phyloP scores from a whole-genome alignment of 30 jellyfish, hydroid and myxozoan genomes.

The Hydractinia echinata region DNA sequence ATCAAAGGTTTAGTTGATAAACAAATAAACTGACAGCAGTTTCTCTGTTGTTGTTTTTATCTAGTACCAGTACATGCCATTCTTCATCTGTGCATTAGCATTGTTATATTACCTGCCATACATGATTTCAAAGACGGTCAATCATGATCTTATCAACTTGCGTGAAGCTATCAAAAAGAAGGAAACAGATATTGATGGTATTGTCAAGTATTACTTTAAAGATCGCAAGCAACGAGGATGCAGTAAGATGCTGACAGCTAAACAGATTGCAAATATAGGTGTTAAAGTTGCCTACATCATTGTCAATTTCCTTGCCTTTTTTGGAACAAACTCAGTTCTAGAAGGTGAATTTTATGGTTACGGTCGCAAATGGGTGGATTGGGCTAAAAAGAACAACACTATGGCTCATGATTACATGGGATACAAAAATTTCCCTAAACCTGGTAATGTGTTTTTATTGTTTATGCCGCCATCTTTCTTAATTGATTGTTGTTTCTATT shows the following conservation, averaged over 20 bases:
- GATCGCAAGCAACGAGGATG: constrained; percentile 12
- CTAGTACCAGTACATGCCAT: constrained; percentile 29
- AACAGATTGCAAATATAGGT: neutral
- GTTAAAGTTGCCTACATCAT: constrained; percentile 21
- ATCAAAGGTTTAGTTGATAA: no score
- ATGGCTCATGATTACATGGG: constrained; percentile 37
- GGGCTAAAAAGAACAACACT: constrained; percentile 28
- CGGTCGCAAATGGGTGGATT: constrained; percentile 39
- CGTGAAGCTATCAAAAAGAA: neutral
- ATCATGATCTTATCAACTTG: constrained; percentile 6
- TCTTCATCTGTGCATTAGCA: constrained; percentile 26
- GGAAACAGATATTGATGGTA: constrained; percentile 9
- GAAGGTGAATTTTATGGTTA: constrained; percentile 22
- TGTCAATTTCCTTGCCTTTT: constrained; percentile 24
- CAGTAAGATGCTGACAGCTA: neutral
- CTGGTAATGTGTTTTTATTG: constrained; percentile 14
- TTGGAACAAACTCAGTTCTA: constrained; percentile 25
- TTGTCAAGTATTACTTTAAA: constrained; percentile 31
- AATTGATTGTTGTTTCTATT: no score
- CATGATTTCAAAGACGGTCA: constrained; percentile 16
- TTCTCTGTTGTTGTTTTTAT: neutral
- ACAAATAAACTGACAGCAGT: no score
- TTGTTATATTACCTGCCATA: constrained; percentile 6
- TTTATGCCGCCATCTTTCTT: no score
- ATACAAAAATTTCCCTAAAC: constrained; percentile 34